phyloP scores from a whole-genome alignment of 2,797 vertebrate genomes.

The Leucoraja ocellata region DNA sequence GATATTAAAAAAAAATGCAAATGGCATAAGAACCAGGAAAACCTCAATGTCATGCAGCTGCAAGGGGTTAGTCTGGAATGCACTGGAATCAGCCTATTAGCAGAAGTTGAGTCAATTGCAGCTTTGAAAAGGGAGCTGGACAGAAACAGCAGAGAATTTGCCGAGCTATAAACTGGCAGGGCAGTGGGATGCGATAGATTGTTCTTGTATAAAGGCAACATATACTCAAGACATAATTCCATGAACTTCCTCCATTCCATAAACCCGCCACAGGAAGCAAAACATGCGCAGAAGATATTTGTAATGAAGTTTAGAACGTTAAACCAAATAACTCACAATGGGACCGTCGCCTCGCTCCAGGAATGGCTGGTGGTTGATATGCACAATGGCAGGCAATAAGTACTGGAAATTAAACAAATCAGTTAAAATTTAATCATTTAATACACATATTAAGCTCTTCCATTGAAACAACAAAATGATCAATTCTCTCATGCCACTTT shows the following conservation, averaged over 20 bases:
- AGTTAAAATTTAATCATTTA: conserved; percentile 25
- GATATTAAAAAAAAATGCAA: too few species aligned
- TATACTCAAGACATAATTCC: too few species aligned
- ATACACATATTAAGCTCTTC: neutral
- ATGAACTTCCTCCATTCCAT: neutral
- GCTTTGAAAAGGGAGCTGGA: too few species aligned
- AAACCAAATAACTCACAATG: conserved; percentile 71
- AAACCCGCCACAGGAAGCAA: neutral
- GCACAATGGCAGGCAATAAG: conserved; percentile 90
- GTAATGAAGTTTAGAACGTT: neutral
- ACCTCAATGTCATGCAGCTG: too few species aligned
- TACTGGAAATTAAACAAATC: conserved; percentile 62
- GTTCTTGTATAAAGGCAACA: too few species aligned
- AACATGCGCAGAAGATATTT: neutral
- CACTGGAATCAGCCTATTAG: too few species aligned
- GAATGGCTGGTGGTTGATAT: conserved; percentile 97
- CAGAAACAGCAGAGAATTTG: too few species aligned
- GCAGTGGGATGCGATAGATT: too few species aligned
- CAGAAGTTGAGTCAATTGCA: too few species aligned
- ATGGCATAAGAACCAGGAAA: too few species aligned
- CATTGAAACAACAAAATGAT: neutral
- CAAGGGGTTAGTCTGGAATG: too few species aligned
- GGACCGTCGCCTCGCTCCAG: conserved; percentile 95
- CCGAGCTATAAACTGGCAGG: too few species aligned
- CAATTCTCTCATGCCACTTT: neutral